Percentiles rank a stretch among this genome's conserved stretches.
These are phyloP conservation scores for Nanorana parkeri DNA, from an alignment of 2,113 vertebrate species.

Conservation along the genomic window DNA sequence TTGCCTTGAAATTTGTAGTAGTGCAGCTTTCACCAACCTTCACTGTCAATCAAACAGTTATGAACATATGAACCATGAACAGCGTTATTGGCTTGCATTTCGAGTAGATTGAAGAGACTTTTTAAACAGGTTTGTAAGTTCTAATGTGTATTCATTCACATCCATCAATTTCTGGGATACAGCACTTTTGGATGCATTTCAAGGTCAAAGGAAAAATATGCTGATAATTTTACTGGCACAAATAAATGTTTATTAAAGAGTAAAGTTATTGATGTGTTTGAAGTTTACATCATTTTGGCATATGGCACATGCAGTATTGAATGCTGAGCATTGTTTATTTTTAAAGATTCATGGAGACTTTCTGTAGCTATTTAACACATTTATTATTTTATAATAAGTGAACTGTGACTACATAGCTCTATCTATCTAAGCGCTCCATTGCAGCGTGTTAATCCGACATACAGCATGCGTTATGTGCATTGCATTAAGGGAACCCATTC, in stretches of 20 bases:
- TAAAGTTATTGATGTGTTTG: conserved; percentile 19
- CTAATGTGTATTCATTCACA: conserved; percentile 57
- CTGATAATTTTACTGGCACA: conserved; percentile 38
- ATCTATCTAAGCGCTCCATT: too few relatives aligned
- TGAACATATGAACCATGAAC: conserved; percentile 56
- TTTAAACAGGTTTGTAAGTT: conserved; percentile 55
- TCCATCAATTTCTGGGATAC: conserved; percentile 52
- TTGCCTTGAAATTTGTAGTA: conserved; percentile 52
- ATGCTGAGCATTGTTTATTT: too few relatives aligned
- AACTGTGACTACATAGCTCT: too few relatives aligned
- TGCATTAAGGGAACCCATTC: too few relatives aligned
- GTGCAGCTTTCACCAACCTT: conserved; percentile 45
- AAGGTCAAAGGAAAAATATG: conserved; percentile 52
- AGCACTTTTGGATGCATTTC: conserved; percentile 47
- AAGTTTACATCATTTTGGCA: too few relatives aligned
- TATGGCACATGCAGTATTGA: too few relatives aligned
- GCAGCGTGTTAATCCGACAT: too few relatives aligned
- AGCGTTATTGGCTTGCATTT: conserved; percentile 52
- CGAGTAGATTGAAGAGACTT: conserved; percentile 53
- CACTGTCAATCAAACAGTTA: conserved; percentile 51
- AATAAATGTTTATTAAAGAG: conserved; percentile 49
- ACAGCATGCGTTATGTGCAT: too few relatives aligned
- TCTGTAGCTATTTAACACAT: too few relatives aligned
- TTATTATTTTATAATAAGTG: too few relatives aligned
- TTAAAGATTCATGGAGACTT: too few relatives aligned